Conservation (phyloP, 2,888 invertebrate genomes). For the Neoitamus cyanurus region DNA sequence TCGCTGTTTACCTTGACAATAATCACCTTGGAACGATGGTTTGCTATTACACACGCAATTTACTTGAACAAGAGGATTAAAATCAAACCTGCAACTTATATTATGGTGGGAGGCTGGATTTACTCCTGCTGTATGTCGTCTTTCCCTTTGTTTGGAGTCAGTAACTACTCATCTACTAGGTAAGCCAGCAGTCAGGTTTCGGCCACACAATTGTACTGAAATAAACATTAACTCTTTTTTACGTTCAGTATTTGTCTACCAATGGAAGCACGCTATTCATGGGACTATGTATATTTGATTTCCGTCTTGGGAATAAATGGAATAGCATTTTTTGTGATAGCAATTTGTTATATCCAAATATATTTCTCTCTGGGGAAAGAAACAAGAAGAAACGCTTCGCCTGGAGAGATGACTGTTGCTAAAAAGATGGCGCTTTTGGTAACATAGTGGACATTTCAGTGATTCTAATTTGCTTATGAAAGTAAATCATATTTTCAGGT, state of each 20-base stretch:
- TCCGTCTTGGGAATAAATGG: conserved; percentile 81
- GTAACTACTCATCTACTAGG: conserved; percentile 88
- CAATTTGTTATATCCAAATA: conserved; percentile 86
- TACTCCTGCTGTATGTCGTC: conserved; percentile 82
- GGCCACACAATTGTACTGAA: neutral
- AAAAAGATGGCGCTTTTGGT: conserved; percentile 92
- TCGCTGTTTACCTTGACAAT: conserved; percentile 89
- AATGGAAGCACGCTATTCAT: conserved; percentile 78
- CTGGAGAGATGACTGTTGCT: conserved; percentile 80
- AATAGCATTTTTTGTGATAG: conserved; percentile 84
- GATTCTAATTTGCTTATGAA: neutral
- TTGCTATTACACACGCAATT: conserved; percentile 85
- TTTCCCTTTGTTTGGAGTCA: conserved; percentile 84
- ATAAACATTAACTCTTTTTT: conserved; percentile 34
- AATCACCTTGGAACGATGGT: conserved; percentile 87
- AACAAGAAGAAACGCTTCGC: conserved; percentile 68
- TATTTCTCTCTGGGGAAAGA: conserved; percentile 82
- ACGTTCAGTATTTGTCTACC: conserved; percentile 84
- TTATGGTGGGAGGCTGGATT: conserved; percentile 83
- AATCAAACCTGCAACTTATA: conserved; percentile 76
- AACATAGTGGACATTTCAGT: conserved; percentile 35
- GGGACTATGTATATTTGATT: conserved; percentile 80
- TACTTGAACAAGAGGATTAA: conserved; percentile 84
- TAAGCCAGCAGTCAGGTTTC: conserved; percentile 56
- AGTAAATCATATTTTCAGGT: conserved; percentile 60